Evolutionary conservation across 2,113 vertebrate genomes (phyloP).

Genomic region (Natator depressus): DNA sequence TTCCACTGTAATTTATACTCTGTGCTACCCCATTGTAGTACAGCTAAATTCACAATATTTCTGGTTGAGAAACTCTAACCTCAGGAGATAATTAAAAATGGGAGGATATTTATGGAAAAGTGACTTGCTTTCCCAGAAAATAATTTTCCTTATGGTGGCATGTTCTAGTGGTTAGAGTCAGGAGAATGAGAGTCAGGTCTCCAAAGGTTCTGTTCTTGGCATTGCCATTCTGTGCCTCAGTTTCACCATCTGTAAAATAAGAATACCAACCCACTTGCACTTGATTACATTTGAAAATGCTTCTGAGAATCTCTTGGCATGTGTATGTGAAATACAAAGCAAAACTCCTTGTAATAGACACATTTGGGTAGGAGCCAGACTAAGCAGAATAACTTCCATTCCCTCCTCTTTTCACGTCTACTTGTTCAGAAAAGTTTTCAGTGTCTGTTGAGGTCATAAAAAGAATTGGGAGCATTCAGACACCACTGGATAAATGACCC

Average conservation of each 20-base stretch:
- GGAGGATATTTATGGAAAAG: accelerated
- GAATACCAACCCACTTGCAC: neutral
- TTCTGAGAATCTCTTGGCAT: neutral
- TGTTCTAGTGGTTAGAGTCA: neutral
- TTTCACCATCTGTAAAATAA: neutral
- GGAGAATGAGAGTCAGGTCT: neutral
- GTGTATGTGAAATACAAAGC: neutral
- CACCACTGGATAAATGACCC: slow-evolving; percentile 7
- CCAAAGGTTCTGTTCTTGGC: neutral
- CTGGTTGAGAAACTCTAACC: neutral
- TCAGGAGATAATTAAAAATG: neutral
- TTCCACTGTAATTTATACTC: slow-evolving; percentile 10
- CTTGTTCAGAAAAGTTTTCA: neutral
- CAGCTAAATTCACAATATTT: neutral
- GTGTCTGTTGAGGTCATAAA: neutral
- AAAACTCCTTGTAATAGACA: neutral
- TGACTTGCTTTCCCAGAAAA: neutral
- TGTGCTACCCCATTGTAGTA: neutral
- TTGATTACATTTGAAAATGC: neutral
- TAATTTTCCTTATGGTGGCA: neutral
- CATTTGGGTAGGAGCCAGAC: neutral
- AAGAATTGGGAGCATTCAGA: slow-evolving; percentile 24
- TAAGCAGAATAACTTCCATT: neutral
- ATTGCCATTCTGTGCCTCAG: neutral
- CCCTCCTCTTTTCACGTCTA: neutral